Evolutionary conservation across 2,797 vertebrate species (phyloP), one percentile per base, ranked within the genome.

Genomic region (Rhynchotus rufescens): DNA sequence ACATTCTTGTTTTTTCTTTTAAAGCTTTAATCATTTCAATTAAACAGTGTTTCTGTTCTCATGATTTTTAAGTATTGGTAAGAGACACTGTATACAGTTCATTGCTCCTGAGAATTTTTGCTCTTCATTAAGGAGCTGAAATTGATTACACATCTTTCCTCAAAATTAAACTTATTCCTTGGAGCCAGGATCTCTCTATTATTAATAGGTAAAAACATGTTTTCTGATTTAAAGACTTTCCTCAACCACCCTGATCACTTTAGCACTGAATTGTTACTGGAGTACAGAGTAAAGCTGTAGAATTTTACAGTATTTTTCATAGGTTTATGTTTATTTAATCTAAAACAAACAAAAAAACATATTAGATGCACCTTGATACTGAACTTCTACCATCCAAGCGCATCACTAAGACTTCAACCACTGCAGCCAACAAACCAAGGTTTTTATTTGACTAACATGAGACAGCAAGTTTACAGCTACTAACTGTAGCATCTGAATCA

Each of bases 351-450:
- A 28, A 52, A 1, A 0, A 23, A 83, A 75, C 52, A 3, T 23
- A 17, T 21, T 28, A 62, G 28, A 47, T 75, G 8, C 14, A 77
- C 14, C 34, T 21, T 30, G 20, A 71, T 42, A 60, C 1, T 30
- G 54, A 12, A 80, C 61, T 40, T 57, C 60, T 40, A n/a, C 25
- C 40, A 49, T 17, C 5, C 32, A 45, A 36, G 16, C 32, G 16
- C 23, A 56, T 7, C 22, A 66, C 4, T 54, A 21, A 57, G 34
- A 86, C 52, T 30, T 76, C 65, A 88, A 45, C 42, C 20, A 64
- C 10, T 1, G 2, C 19, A 69, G 16, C 6, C 45, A 78, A 44
- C 3, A 13, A 44, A 16, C 0, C 0, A 28, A 25, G 3, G 13
- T 25, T 42, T 34, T 42, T 34, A 45, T 61, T 32, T 57, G 20